Evolutionary conservation across 2,113 vertebrate species (phyloP).

Genomic region (Sylvilagus bachmani): DNA sequence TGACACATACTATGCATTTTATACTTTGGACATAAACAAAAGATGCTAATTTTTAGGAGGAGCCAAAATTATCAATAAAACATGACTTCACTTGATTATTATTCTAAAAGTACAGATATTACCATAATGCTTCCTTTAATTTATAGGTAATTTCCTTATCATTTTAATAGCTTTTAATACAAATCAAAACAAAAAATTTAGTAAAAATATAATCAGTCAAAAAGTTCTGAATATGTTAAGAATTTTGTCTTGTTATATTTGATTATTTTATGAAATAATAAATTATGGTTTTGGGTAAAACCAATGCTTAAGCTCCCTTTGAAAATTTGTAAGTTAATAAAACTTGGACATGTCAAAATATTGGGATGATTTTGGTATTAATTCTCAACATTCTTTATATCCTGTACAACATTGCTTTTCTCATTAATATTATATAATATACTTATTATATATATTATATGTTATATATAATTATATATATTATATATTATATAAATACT

Average conservation of each 20-base stretch:
- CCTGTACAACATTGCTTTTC: neutral
- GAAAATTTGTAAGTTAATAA: neutral
- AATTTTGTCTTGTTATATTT: neutral
- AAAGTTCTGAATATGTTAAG: neutral
- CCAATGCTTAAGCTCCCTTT: conserved; percentile 68
- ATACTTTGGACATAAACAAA: conserved; percentile 64
- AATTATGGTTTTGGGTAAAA: conserved; percentile 75
- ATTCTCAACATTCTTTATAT: neutral
- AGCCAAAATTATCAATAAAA: conserved; percentile 70
- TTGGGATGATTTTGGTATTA: neutral
- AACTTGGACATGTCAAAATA: neutral
- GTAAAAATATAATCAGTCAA: neutral
- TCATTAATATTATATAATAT: neutral
- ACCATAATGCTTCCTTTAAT: conserved; percentile 12
- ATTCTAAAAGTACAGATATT: conserved; percentile 53
- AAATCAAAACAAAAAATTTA: neutral
- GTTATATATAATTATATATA: too few species aligned
- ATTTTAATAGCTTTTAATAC: neutral
- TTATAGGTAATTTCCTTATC: conserved; percentile 50
- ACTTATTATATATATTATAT: too few species aligned
- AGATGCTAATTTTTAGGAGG: conserved; percentile 75
- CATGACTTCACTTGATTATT: conserved; percentile 27
- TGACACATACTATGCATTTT: conserved; percentile 70
- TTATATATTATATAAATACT: neutral
- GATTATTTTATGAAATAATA: neutral